These are phyloP conservation scores for Plebejus melissa DNA, from an alignment of 2,888 invertebrate species.

Conservation along the genomic window DNA sequence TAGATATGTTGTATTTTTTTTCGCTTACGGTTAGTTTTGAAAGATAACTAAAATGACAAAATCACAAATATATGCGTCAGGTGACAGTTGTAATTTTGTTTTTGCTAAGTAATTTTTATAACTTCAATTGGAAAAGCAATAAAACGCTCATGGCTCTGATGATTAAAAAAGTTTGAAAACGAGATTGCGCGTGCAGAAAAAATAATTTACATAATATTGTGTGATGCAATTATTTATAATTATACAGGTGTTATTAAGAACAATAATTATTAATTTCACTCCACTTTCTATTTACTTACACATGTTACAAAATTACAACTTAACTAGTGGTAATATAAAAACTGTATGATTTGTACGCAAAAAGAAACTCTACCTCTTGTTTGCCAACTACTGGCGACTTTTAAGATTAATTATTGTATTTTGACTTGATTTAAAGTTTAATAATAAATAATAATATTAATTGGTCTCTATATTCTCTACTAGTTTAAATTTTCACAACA, in stretches of 20 bases:
- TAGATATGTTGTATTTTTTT: background rate
- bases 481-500: no score
- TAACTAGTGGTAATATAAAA: background rate
- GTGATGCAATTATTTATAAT: slow-evolving; percentile 11
- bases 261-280: slow-evolving; percentile 9
- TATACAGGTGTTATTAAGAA: slow-evolving; percentile 9
- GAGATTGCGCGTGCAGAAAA: background rate
- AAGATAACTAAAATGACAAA: background rate
- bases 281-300: slow-evolving; percentile 12
- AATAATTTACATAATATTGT: slow-evolving; percentile 7
- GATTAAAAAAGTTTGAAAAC: background rate
- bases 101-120: background rate
- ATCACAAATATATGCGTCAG: background rate
- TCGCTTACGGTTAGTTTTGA: background rate
- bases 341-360: background rate
- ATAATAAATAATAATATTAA: no score
- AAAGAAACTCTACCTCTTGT: background rate
- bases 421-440: no score
- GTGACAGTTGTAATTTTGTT: background rate
- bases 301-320: background rate
- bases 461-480: no score
- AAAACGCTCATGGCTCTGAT: background rate
- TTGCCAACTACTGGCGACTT: background rate
- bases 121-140: background rate
- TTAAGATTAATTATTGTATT: background rate